A percentile compares a stretch with the other conserved stretches of the same genome.
These are phyloP conservation scores for Busseola fusca DNA, from an alignment of 2,888 invertebrate species.

Conservation along the genomic window DNA sequence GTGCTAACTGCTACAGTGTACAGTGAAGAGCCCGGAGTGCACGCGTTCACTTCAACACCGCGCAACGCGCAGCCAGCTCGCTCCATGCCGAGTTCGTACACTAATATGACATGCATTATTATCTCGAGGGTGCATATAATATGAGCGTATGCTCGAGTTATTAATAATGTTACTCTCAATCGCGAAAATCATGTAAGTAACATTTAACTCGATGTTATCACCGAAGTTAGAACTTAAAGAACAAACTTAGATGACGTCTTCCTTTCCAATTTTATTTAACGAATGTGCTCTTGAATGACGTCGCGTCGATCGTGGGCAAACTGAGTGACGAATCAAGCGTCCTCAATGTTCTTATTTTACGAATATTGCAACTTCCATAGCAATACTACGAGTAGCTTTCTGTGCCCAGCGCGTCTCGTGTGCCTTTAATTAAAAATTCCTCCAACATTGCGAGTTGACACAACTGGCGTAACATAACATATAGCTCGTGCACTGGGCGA, in stretches of 20 bases:
- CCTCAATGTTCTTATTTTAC: not conserved
- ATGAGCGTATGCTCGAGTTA: not conserved
- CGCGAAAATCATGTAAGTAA: not conserved
- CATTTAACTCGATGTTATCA: not conserved
- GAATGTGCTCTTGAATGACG: not conserved
- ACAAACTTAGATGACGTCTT: not conserved
- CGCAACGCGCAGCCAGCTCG: constrained; percentile 13
- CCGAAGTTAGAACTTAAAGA: not conserved
- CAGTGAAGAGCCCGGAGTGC: not conserved
- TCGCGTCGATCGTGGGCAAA: no score
- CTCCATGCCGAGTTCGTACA: not conserved
- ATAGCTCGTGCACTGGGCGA: not conserved
- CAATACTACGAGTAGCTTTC: not conserved
- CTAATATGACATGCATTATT: not conserved
- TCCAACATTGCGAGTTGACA: not conserved
- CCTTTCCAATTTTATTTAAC: not conserved
- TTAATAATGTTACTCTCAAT: not conserved
- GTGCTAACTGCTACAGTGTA: no score
- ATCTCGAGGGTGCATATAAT: no score
- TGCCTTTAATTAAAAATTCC: not conserved
- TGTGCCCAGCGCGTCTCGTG: not conserved
- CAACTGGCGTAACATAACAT: not conserved
- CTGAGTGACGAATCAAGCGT: not conserved
- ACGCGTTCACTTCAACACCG: constrained; percentile 3
- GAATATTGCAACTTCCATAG: not conserved